phyloP scores from a whole-genome alignment of 2,888 invertebrate genomes.

The Caenorhabditis parvicauda region DNA sequence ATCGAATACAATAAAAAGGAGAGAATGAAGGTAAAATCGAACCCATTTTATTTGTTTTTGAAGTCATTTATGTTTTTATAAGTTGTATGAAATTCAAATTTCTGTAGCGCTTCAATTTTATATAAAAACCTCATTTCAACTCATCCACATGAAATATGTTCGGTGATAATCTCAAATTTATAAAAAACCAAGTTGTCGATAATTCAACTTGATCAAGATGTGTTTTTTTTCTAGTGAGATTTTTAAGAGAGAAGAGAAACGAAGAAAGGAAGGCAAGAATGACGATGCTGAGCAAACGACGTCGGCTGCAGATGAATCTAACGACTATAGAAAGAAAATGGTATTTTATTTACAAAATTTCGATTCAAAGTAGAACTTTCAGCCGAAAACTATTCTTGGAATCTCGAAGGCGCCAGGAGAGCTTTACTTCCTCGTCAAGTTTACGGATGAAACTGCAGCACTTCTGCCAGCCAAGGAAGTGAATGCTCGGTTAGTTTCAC shows the following conservation, averaged over 20 bases:
- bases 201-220: not conserved
- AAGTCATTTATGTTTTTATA: not conserved
- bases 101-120: too few species aligned
- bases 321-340: too few species aligned
- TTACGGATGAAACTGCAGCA: slow-evolving; percentile 18
- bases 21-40: slow-evolving; percentile 1
- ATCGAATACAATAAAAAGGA: slow-evolving; percentile 15
- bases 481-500: slow-evolving; percentile 14
- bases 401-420: slow-evolving; percentile 20
- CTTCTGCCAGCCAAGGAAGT: slow-evolving; percentile 23
- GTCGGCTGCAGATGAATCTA: too few species aligned
- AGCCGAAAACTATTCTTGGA: too few species aligned
- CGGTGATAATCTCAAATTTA: not conserved
- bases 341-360: too few species aligned
- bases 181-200: not conserved
- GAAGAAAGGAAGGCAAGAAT: too few species aligned
- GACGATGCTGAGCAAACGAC: too few species aligned
- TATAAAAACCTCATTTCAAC: too few species aligned
- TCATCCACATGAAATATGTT: too few species aligned
- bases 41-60: not conserved
- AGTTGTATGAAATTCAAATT: too few species aligned
- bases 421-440: slow-evolving; percentile 24
- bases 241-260: slow-evolving; percentile 5
- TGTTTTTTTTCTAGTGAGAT: not conserved
- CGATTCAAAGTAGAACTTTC: too few species aligned